Conservation (phyloP, 2,113 vertebrate genomes). For the Prinia subflava region DNA sequence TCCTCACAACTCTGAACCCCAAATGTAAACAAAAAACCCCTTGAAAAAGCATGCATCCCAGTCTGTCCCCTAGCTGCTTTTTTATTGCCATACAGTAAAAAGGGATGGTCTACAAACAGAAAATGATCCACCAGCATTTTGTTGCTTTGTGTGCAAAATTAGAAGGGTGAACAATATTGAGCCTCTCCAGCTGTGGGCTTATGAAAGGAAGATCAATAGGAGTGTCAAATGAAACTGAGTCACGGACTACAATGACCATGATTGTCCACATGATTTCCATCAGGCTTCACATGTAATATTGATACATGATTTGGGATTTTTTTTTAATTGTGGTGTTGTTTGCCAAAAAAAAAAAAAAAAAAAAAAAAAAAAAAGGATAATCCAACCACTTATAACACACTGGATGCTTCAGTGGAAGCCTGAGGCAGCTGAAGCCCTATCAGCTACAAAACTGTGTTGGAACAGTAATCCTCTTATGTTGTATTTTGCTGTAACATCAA, state of each 20-base stretch:
- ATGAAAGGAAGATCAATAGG: not conserved
- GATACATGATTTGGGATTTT: not conserved
- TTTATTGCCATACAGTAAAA: not conserved
- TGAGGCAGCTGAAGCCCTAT: not conserved
- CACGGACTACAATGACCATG: not conserved
- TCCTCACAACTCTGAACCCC: not conserved
- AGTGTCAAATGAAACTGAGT: not conserved
- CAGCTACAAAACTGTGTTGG: not conserved
- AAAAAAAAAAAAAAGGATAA: not conserved
- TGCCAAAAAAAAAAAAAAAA: not conserved
- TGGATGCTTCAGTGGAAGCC: not conserved
- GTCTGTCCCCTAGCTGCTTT: not conserved
- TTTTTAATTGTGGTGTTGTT: not conserved
- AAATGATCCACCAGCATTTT: not conserved
- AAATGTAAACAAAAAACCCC: rapidly evolving
- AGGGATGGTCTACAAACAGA: not conserved
- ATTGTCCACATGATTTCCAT: not conserved
- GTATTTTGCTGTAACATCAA: conserved; percentile 23
- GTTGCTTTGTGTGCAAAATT: not conserved
- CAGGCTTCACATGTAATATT: not conserved
- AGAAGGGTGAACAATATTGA: not conserved
- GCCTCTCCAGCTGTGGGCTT: not conserved
- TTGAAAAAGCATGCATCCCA: not conserved
- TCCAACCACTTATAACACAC: not conserved
- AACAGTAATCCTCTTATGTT: conserved; percentile 25